Evolutionary conservation across 2,797 vertebrate species (phyloP), one percentile per base, ranked within the genome.

Genomic region (Acridotheres tristis): DNA sequence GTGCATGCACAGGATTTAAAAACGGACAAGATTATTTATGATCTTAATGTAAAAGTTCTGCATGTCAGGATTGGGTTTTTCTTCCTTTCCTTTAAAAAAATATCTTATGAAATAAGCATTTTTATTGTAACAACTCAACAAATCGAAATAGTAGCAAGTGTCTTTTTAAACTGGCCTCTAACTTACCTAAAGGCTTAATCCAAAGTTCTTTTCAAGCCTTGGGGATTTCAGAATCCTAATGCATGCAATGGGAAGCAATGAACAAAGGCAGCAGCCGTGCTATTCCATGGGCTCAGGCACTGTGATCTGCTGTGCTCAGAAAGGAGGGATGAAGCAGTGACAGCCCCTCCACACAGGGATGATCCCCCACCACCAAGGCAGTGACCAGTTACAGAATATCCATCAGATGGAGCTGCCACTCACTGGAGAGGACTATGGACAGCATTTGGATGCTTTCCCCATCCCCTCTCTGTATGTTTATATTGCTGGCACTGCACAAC

Each of bases 391-490:
- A 40, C 45, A 73, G 51, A 58, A 36, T 5, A 25, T 26, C 6
- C 53, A 40, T 4, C 57, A 57, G 36, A 34, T 43, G 45, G 27
- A 55, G 36, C 0, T 62, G 62, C 36, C 65, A 48, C 30, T 82
- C 5, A 0, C 17, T 17, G 38, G n/a, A 47, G 13, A 53, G 5
- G 5, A 36, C 38, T 8, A 2, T 0, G 10, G 77, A 0, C 5
- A 94, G 67, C 22, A 1, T 3, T 32, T 61, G 21, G 20, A 43
- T 23, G 40, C n/a, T 36, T 17, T 10, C 15, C 5, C 55, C 45
- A 65, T 19, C 57, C 73, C 17, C 42, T 22, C n/a, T 55, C 51
- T 45, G 11, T 0, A 11, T n/a, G 51, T 63, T 43, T 22, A 27
- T 11, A 13, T 3, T 22, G 55, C 51, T 69, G 3, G 16, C 67